Base-by-base conservation (phyloP, 2,888 invertebrate species). In the Lasioglossum morio region DNA sequence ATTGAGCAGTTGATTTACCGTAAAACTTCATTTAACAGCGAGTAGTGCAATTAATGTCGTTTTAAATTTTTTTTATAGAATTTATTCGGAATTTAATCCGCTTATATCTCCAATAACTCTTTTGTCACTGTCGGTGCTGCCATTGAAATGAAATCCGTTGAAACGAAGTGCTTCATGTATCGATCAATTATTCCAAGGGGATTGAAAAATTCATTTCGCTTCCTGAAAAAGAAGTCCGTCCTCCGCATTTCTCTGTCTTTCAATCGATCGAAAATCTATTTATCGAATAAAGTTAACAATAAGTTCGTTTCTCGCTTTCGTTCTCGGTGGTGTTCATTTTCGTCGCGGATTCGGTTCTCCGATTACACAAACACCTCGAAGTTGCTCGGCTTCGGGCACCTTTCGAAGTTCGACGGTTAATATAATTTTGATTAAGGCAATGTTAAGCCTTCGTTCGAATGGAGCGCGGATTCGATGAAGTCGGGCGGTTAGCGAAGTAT, bases 371-470 rank as follows among this genome's bases (percentile, higher is more conserved):
- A 66, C 34, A 19, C 30, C 19, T 3, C 34, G 34, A 66, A 66
- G 66, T 66, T 66, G 30, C 8, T 2, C 19, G 66, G 7, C 19
- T 34, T 27, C 60, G 60, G 4, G 0, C 34, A 8, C 30, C 8
- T 23, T 34, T 34, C 66, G 19, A 34, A 66, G 66, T 16, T 66
- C 19, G 3, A 10, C 16, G 66, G 34, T 66, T 66, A 66, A 66
- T 66, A 66, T 66, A 66, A 66, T 66, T 66, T 66, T 34, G 66
- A 66, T 66, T 66, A 66, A 34, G 63, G 3, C 63, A 19, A 30
- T 8, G 30, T 66, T 34, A 66, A 66, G 19, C 4, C 19, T 19
- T 66, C 66, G 66, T 34, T 34, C 66, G 34, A 34, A 66, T 66
- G 66, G 66, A 34, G 34, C 66, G 66, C 34, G 34, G 66, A 66